These are phyloP conservation scores for Cygnus olor DNA, from an alignment of 2,797 vertebrate species.

Conservation along the genomic window DNA sequence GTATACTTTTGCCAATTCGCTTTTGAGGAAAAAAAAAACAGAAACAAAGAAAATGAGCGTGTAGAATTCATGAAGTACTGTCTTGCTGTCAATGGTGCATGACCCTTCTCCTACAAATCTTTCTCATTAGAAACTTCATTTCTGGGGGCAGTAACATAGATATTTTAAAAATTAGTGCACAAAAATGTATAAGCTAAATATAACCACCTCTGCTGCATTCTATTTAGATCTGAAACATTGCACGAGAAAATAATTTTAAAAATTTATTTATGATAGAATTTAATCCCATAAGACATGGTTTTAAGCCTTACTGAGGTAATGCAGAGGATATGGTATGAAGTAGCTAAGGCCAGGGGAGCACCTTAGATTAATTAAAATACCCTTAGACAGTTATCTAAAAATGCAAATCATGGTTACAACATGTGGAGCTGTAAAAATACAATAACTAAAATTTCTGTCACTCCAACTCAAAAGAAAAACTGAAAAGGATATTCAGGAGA, in stretches of 20 bases:
- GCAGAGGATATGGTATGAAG: neutral
- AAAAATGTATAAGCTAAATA: neutral
- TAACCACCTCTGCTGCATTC: neutral
- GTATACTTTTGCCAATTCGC: neutral
- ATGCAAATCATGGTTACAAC: neutral
- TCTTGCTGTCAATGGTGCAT: neutral
- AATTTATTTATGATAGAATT: neutral
- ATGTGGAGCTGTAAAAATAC: neutral
- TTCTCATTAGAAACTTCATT: neutral
- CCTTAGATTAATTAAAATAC: neutral
- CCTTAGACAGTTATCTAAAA: neutral
- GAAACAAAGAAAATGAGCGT: neutral
- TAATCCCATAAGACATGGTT: neutral
- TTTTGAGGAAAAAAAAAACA: neutral
- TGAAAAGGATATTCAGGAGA: neutral
- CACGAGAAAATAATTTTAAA: neutral
- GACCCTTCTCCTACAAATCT: neutral
- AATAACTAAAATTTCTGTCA: neutral
- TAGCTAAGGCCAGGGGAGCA: neutral
- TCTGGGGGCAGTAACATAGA: neutral
- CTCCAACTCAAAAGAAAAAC: neutral
- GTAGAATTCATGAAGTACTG: neutral
- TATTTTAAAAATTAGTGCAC: neutral
- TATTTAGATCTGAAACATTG: neutral
- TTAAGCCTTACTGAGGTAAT: neutral